A percentile compares a stretch with the other conserved stretches of the same genome.
These are phyloP conservation scores for Anthopleura xanthogrammica DNA, from an alignment of 92 coral and sea anemone genomes.

Conservation along the genomic window DNA sequence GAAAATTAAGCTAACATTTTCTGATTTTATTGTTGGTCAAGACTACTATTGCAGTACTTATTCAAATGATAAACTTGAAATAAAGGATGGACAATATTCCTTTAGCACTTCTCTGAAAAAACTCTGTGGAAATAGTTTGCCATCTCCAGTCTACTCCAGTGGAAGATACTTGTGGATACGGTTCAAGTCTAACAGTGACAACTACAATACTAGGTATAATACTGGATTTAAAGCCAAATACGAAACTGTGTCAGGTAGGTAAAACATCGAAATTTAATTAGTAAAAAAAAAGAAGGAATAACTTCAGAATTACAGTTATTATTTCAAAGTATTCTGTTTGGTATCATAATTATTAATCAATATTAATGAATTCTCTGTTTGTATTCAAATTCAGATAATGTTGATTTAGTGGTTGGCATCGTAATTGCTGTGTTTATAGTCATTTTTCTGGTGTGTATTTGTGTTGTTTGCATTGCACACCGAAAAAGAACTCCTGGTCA, in stretches of 20 bases:
- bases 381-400: neutral
- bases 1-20: slow-evolving; percentile 4
- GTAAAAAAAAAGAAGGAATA: too few relatives aligned
- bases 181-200: slow-evolving; percentile 33
- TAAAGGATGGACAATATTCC: slow-evolving; percentile 1
- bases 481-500: slow-evolving; percentile 1
- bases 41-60: neutral
- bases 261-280: too few relatives aligned
- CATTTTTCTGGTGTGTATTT: neutral
- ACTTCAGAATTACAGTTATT: too few relatives aligned
- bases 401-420: neutral
- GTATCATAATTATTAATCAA: too few relatives aligned
- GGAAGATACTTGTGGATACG: slow-evolving; percentile 41
- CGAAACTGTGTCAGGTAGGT: too few relatives aligned
- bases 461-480: neutral
- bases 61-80: slow-evolving; percentile 1
- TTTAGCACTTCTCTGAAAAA: neutral
- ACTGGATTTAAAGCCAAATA: slow-evolving; percentile 1
- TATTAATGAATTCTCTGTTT: too few relatives aligned
- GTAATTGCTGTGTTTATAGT: neutral
- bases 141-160: slow-evolving; percentile 18
- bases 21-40: neutral
- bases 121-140: slow-evolving; percentile 7
- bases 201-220: neutral
- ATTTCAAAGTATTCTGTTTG: too few relatives aligned